phyloP scores from a whole-genome alignment of 2,888 invertebrate species.

The Spodoptera picta region DNA sequence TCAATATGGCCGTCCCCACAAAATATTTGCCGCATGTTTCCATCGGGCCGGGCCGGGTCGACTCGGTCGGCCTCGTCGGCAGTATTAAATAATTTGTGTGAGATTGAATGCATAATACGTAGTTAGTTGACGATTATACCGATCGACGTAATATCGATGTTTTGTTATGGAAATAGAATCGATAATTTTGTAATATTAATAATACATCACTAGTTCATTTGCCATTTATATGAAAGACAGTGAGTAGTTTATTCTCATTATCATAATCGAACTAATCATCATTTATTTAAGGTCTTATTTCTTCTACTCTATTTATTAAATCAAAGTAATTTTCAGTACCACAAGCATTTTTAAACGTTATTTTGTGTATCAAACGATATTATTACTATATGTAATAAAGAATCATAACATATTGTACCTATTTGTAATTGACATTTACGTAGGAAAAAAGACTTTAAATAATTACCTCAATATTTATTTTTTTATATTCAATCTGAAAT shows the following conservation, averaged over 20 bases:
- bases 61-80: constrained; percentile 71
- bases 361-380: background rate
- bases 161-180: constrained; percentile 39
- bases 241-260: constrained; percentile 62
- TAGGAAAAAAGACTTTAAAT: constrained; percentile 14
- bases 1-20: constrained; percentile 57
- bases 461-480: constrained; percentile 55
- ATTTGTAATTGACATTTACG: too few species aligned
- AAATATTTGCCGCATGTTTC: constrained; percentile 62
- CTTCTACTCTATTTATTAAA: constrained; percentile 11
- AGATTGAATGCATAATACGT: constrained; percentile 75
- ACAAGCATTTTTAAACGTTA: background rate
- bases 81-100: constrained; percentile 82
- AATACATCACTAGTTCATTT: constrained; percentile 65
- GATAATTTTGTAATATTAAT: constrained; percentile 53
- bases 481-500: constrained; percentile 48
- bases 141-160: constrained; percentile 56
- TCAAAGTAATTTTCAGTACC: background rate
- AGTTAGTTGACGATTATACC: constrained; percentile 51
- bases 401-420: too few species aligned
- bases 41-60: constrained; percentile 52
- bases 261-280: constrained; percentile 45
- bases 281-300: constrained; percentile 36
- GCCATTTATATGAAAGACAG: constrained; percentile 70
- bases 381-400: too few species aligned